Evolutionary conservation across 2,888 invertebrate genomes (phyloP), one percentile per base, ranked within the genome.

Genomic region (Baccha elongata): DNA sequence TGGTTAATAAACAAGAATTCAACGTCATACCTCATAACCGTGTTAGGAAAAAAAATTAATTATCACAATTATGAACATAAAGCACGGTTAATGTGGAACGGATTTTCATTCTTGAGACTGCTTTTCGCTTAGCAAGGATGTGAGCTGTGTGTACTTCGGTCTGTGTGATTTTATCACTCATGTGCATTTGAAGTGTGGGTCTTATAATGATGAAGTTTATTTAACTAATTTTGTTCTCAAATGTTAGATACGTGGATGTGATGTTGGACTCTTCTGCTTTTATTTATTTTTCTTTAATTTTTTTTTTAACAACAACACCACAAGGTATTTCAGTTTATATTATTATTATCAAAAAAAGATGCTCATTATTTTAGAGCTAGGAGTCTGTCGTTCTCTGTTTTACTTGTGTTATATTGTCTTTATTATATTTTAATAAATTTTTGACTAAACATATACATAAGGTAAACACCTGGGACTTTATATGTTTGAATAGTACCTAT

Each of bases 21-120:
- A 58, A 55, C 13, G 32, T 40, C 48, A 60, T 58, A 48, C 55
- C 23, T 40, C 32, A 69, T 60, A 29, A 71, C 81, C n/a, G n/a
- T n/a, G 62, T 81, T 81, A 75, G 62, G 71, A 81, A 62, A n/a
- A n/a, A 81, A 81, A n/a, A n/a, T 81, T 81, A 81, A 81, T 81
- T 81, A 81, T 75, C 81, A 75, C 75, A 75, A n/a, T 81, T 81
- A 75, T 72, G 71, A 81, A 60, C 81, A 81, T 81, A 75, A 75
- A 81, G 75, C 67, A 75, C 75, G 35, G 71, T 67, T 75, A 81
- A 81, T 81, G 81, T 71, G n/a, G 75, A 75, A 81, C 81, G 71
- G 71, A 81, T 81, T 75, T 75, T 71, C 69, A 53, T 71, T 81
- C 71, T 81, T 75, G 50, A 75, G 58, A 42, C 64, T 53, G 19